Conservation (phyloP, 2,888 invertebrate species). For the Lithophane semibrunnea region DNA sequence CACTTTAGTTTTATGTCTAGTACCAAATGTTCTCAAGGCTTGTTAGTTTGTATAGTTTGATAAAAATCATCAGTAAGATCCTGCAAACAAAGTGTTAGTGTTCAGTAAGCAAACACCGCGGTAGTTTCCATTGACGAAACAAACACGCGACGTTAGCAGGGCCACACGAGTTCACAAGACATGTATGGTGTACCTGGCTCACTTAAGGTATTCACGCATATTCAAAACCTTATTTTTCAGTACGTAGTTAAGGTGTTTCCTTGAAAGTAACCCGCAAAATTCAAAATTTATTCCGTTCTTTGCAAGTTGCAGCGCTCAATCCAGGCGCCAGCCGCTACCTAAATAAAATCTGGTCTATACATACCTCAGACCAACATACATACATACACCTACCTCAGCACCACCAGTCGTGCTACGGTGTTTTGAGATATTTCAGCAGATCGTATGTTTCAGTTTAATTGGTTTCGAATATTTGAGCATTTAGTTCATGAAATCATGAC, state of each 20-base stretch:
- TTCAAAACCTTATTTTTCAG: background rate
- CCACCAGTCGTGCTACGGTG: background rate
- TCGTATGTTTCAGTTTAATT: background rate
- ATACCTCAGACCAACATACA: no score
- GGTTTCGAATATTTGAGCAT: background rate
- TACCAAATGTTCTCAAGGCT: conserved; percentile 14
- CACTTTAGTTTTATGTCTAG: conserved; percentile 37
- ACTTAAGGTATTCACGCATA: conserved; percentile 7
- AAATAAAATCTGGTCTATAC: no score
- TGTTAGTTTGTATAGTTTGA: conserved; percentile 23
- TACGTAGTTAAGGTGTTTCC: no score
- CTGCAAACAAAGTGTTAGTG: conserved; percentile 62
- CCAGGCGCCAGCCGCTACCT: no score
- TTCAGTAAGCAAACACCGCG: conserved; percentile 63
- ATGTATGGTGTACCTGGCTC: conserved; percentile 4
- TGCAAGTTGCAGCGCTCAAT: background rate
- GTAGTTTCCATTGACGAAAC: conserved; percentile 70
- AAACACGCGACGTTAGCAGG: conserved; percentile 53
- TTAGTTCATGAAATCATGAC: background rate
- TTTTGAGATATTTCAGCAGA: background rate
- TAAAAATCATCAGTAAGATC: conserved; percentile 48
- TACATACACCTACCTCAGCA: no score
- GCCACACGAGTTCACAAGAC: conserved; percentile 9
- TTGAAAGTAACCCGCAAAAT: background rate
- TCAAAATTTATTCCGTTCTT: background rate